These are phyloP conservation scores for Eufriesea mexicana DNA, from an alignment of 1,140 invertebrate species.

Conservation along the genomic window DNA sequence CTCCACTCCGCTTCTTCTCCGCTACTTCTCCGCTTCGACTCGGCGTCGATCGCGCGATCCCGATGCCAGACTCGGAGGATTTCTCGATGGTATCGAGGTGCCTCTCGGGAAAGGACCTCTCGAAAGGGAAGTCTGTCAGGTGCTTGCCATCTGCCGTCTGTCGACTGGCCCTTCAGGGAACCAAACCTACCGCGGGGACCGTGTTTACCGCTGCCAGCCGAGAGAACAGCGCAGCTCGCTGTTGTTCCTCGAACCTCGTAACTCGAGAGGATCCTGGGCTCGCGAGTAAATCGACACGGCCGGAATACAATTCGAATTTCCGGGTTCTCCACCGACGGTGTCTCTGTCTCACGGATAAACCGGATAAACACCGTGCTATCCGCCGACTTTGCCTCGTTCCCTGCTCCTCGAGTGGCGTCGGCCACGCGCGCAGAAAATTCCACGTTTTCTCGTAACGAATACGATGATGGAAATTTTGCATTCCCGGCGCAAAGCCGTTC, in stretches of 20 bases:
- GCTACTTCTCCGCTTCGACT: no score
- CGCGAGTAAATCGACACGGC: conserved; percentile 34
- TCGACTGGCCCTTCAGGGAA: conserved; percentile 42
- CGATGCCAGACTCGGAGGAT: conserved; percentile 33
- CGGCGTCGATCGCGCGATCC: no score
- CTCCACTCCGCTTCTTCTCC: no score
- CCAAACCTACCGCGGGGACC: conserved; percentile 28
- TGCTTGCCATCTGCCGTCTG: conserved; percentile 63
- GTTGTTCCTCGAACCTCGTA: conserved; percentile 36
- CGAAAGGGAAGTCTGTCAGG: conserved; percentile 49
- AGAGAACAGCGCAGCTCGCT: conserved; percentile 21
- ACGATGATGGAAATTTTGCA: neutral
- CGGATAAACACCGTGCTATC: no score
- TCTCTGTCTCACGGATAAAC: no score
- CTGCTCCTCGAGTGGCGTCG: no score
- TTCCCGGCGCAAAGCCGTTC: neutral
- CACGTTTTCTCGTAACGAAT: no score
- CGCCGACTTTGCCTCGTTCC: no score
- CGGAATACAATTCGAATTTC: conserved; percentile 22
- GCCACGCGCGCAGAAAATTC: no score
- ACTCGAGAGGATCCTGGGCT: conserved; percentile 19
- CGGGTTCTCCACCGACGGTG: neutral
- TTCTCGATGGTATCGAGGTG: conserved; percentile 37
- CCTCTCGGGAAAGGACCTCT: conserved; percentile 27
- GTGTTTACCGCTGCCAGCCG: conserved; percentile 17